phyloP scores from a whole-genome alignment of 30 jellyfish, hydroid and myxozoan species.

The Nemopilema nomurai region DNA sequence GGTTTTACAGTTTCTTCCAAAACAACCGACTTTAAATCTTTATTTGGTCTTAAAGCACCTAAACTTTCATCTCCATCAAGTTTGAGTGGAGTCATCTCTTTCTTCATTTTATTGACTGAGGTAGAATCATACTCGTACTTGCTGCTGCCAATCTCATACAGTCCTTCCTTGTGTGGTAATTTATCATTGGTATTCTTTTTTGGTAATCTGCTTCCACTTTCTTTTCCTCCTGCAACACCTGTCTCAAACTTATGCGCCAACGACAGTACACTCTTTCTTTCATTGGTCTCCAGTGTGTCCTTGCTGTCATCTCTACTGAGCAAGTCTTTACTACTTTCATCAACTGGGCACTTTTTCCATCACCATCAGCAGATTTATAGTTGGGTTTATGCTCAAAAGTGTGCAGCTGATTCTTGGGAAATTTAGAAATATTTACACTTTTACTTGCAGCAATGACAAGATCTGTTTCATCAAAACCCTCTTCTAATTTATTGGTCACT shows the following conservation, averaged over 20 bases:
- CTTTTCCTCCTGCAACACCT: neutral
- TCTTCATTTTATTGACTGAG: neutral
- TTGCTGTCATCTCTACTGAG: neutral
- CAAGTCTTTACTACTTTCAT: too few relatives aligned
- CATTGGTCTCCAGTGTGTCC: neutral
- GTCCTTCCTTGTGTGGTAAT: neutral
- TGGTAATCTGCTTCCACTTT: neutral
- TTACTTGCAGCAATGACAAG: neutral
- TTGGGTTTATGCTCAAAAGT: neutral
- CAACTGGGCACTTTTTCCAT: too few relatives aligned
- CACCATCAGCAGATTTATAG: neutral
- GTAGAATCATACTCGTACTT: neutral
- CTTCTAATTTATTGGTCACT: neutral
- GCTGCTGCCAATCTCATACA: neutral
- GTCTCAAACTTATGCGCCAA: constrained; percentile 6
- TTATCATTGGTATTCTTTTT: neutral
- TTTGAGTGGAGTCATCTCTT: neutral
- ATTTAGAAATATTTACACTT: neutral
- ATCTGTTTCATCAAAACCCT: constrained; percentile 22
- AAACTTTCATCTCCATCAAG: neutral
- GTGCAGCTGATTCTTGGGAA: neutral
- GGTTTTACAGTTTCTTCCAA: neutral
- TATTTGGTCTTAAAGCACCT: neutral
- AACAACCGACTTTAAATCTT: neutral
- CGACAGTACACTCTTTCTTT: constrained; percentile 3